Percentiles rank a stretch among this genome's conserved stretches.
phyloP scores from a whole-genome alignment of 2,888 invertebrate species.

The Heliconius sara region DNA sequence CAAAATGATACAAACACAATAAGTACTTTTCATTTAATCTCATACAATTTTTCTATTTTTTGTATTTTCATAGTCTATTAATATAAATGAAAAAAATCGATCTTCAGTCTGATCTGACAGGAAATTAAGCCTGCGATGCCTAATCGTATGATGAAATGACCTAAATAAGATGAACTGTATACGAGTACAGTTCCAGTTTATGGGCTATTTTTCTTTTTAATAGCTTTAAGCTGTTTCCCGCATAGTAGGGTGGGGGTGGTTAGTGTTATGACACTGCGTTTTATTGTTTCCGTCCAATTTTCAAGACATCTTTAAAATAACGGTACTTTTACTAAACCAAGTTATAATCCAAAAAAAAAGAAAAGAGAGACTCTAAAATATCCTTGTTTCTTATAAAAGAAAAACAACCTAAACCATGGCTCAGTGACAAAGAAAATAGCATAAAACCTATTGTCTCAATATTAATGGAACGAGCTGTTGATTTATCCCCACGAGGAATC shows the following conservation, averaged over 20 bases:
- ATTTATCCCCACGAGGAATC: conserved; percentile 39
- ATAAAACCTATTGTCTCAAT: conserved; percentile 41
- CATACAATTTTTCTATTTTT: not conserved
- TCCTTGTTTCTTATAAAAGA: not conserved
- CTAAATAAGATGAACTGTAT: conserved; percentile 1
- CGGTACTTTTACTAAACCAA: not conserved
- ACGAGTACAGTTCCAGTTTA: not conserved
- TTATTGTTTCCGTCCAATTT: no score
- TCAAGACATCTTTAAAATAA: no score
- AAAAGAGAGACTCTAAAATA: not conserved
- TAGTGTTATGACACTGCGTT: no score
- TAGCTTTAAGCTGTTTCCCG: no score
- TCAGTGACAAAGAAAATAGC: conserved; percentile 25
- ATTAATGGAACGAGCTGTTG: conserved; percentile 42
- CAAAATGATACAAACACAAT: not conserved
- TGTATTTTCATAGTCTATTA: not conserved
- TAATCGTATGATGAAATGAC: conserved; percentile 11
- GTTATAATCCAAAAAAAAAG: not conserved
- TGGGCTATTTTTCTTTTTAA: no score
- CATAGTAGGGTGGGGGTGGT: no score
- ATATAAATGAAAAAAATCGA: not conserved
- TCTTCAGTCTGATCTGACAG: not conserved
- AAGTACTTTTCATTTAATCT: not conserved
- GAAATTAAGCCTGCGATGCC: conserved; percentile 1
- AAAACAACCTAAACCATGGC: conserved; percentile 23